Evolutionary conservation across 2,113 vertebrate genomes (phyloP).

Genomic region (Seriola quinqueradiata): DNA sequence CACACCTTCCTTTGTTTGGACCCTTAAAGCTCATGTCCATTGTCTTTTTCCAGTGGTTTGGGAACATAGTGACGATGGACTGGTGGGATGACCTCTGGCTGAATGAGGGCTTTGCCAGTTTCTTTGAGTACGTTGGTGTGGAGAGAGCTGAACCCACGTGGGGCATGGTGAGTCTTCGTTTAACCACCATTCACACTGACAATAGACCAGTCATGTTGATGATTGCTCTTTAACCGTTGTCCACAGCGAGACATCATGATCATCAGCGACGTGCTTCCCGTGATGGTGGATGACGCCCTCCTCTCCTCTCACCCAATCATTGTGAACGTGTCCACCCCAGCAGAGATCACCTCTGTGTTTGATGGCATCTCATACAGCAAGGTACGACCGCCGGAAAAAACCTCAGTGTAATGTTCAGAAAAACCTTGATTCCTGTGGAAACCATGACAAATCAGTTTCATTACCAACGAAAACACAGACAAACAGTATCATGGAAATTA

Average conservation of each 20-base stretch:
- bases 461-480: not conserved
- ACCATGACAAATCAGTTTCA: not conserved
- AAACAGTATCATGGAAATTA: not conserved
- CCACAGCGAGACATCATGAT: constrained; percentile 92
- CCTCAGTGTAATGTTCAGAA: not conserved
- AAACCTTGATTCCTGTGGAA: not conserved
- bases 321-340: constrained; percentile 89
- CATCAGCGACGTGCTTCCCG: constrained; percentile 90
- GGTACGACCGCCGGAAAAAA: constrained; percentile 75
- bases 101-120: constrained; percentile 97
- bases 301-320: constrained; percentile 94
- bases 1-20: not conserved
- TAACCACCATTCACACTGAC: not conserved
- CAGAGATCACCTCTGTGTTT: constrained; percentile 98
- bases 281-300: constrained; percentile 92
- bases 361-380: constrained; percentile 97
- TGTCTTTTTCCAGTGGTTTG: constrained; percentile 92
- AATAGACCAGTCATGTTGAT: not conserved
- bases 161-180: constrained; percentile 89
- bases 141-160: constrained; percentile 84
- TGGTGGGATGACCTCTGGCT: constrained; percentile 99
- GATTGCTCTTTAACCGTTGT: not conserved
- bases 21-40: not conserved
- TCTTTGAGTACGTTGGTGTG: constrained; percentile 94
- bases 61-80: constrained; percentile 97